A percentile compares a stretch with the other conserved stretches of the same genome.
These are phyloP conservation scores for Myotis planiceps DNA, from an alignment of 2,797 vertebrate genomes.

Conservation along the genomic window DNA sequence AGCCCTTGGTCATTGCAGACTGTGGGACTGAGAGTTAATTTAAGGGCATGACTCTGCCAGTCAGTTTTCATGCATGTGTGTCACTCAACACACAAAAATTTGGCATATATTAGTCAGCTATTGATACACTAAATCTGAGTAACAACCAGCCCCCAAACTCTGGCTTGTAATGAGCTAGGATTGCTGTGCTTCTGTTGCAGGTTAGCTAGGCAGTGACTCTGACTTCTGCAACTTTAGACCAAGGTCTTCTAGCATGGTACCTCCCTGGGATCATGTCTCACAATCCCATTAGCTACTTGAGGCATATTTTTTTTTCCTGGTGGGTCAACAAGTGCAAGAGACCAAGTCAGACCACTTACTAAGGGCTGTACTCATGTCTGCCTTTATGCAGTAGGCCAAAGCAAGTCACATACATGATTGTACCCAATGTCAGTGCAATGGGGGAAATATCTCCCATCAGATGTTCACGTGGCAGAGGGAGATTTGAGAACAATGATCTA, in stretches of 20 bases:
- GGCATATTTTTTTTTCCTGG: background rate
- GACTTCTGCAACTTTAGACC: too few relatives aligned
- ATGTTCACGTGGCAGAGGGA: background rate
- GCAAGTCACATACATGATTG: background rate
- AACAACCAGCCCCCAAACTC: background rate
- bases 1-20: background rate
- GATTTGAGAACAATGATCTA: background rate
- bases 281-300: background rate
- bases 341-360: background rate
- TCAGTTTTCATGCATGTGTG: background rate
- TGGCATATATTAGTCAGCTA: background rate
- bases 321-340: background rate
- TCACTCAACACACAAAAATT: background rate
- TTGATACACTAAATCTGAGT: background rate
- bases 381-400: background rate
- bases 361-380: background rate
- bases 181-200: background rate
- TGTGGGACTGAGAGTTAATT: background rate
- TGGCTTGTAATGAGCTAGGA: background rate
- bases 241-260: too few relatives aligned
- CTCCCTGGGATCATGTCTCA: background rate
- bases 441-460: background rate
- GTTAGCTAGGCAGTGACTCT: background rate
- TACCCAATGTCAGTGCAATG: background rate
- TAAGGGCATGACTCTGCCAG: background rate